Evolutionary conservation across 2,113 vertebrate genomes (phyloP).

Genomic region (Polypterus senegalus): DNA sequence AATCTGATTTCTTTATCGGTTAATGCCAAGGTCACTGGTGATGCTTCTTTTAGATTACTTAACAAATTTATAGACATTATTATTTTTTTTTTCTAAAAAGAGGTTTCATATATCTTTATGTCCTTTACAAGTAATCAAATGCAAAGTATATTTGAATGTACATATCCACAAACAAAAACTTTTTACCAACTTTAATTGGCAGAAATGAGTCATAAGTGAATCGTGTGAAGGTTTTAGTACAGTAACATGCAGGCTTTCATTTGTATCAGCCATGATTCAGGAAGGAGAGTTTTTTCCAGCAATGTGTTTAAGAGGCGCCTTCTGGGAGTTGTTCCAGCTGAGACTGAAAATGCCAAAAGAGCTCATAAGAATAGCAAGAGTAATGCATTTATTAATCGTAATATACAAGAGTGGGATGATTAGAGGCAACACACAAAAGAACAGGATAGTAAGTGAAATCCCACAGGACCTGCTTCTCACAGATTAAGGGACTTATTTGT

Average conservation of each 20-base stretch:
- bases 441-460: too few species aligned
- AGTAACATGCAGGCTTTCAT: background rate
- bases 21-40: background rate
- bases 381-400: too few species aligned
- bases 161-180: conserved; percentile 1
- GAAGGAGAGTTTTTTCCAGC: background rate
- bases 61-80: background rate
- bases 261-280: background rate
- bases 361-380: too few species aligned
- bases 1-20: background rate
- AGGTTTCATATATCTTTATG: background rate
- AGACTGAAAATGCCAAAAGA: too few species aligned
- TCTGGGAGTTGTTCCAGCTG: too few species aligned
- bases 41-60: background rate
- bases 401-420: too few species aligned
- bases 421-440: too few species aligned
- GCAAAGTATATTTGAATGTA: background rate
- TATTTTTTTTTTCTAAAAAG: background rate
- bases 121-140: conserved; percentile 4
- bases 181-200: conserved; percentile 1
- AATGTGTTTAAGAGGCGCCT: too few species aligned
- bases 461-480: too few species aligned
- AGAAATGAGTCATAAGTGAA: background rate
- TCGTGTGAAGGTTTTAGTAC: background rate
- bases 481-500: too few species aligned